Evolutionary conservation across 2,888 invertebrate genomes (phyloP), one percentile per base, ranked within the genome.

Genomic region (Meganola albula): DNA sequence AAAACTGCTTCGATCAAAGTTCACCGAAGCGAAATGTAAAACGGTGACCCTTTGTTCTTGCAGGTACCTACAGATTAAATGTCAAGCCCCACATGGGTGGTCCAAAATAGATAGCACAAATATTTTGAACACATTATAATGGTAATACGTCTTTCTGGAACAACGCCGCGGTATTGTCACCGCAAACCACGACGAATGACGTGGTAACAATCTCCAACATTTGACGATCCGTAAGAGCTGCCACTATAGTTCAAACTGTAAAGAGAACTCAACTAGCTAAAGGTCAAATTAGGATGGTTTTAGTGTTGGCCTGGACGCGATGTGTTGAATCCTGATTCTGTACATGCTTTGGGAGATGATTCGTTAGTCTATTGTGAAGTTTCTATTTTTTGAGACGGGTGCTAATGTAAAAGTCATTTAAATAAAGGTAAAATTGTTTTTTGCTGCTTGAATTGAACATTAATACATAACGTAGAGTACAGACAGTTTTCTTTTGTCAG

Each of bases 71-170:
- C 67, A 72, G 70, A 80, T 80, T 74, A 53, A 63, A 59, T 82
- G 77, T 74, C 78, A 65, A n/a, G 61, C 62, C 61, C 62, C 36
- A 41, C 66, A 37, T 83, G 85, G 85, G 85, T 85, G 85, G 85
- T 82, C 85, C 58, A 42, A 54, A 65, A 66, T 67, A 73, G 70
- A 80, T 77, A 71, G 74, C 77, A 77, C 67, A 75, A 74, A 77
- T 70, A 79, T 78, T 77, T 78, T 76, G 68, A 73, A 63, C 71
- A 74, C 63, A 84, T 85, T 85, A 76, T 83, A 64, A 85, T 85
- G 82, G 71, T 71, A 84, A 85, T 85, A 59, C 51, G 66, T 58
- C 68, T 59, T 71, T 61, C 58, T 66, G 68, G 57, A 56, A 64
- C 62, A 58, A 66, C 58, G 66, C 62, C 55, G 58, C 48, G 53